Evolutionary conservation across 2,797 vertebrate species (phyloP).

Genomic region (Catamblyrhynchus diadema): DNA sequence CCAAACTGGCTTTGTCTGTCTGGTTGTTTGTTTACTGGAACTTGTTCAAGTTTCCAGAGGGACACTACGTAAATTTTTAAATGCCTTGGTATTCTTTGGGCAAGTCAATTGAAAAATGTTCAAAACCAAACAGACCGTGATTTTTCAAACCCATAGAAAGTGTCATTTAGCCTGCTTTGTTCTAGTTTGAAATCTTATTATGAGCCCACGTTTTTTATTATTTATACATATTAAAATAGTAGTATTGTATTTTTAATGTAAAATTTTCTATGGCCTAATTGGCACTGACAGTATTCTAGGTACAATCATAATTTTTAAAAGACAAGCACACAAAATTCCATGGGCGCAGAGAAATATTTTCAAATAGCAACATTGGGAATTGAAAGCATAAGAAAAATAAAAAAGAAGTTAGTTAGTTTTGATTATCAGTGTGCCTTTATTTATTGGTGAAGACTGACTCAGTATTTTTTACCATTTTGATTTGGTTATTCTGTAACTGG

Average conservation of each 20-base stretch:
- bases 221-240: not conserved
- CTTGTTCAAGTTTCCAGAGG: constrained; percentile 11
- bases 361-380: not conserved
- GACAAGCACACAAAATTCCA: not conserved
- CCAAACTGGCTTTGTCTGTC: not conserved
- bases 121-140: not conserved
- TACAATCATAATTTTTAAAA: not conserved
- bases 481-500: not conserved
- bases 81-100: not conserved
- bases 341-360: not conserved
- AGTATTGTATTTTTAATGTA: not conserved
- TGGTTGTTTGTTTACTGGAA: not conserved
- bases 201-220: not conserved
- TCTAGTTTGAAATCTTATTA: not conserved
- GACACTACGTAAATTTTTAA: constrained; percentile 14
- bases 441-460: not conserved
- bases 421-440: not conserved
- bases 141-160: not conserved
- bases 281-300: not conserved
- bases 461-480: not conserved
- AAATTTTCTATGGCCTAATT: not conserved
- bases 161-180: not conserved
- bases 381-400: not conserved
- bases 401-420: not conserved
- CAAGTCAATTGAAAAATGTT: not conserved